These are phyloP conservation scores for Poecilia latipinna DNA, from an alignment of 2,113 vertebrate species.

Conservation along the genomic window DNA sequence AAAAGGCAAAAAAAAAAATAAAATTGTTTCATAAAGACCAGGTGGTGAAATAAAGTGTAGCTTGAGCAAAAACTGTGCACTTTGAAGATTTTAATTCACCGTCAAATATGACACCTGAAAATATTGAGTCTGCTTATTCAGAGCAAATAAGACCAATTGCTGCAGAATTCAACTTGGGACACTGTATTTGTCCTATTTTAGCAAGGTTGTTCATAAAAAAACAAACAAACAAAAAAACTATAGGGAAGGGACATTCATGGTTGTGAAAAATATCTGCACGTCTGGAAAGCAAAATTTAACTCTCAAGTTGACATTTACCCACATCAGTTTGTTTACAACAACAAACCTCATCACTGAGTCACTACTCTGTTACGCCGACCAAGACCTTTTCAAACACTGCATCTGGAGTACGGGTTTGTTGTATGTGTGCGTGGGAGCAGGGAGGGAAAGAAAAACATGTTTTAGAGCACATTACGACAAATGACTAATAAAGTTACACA, in stretches of 20 bases:
- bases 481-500: too few relatives aligned
- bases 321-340: slow-evolving; percentile 15
- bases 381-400: slow-evolving; percentile 30
- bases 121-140: slow-evolving; percentile 3
- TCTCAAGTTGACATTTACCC: slow-evolving; percentile 14
- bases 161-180: slow-evolving; percentile 20
- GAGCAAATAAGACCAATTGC: slow-evolving; percentile 12
- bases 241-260: neutral
- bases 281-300: neutral
- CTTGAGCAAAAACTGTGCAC: neutral
- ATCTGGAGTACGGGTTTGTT: slow-evolving; percentile 19
- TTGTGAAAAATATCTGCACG: neutral
- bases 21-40: neutral
- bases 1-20: neutral
- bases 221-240: neutral
- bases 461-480: too few relatives aligned
- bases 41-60: neutral
- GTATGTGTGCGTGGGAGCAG: neutral
- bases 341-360: slow-evolving; percentile 7
- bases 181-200: slow-evolving; percentile 25
- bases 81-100: neutral
- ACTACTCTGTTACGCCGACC: slow-evolving; percentile 36
- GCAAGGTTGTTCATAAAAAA: slow-evolving; percentile 17
- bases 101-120: neutral
- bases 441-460: too few relatives aligned